Conservation (phyloP, 2,797 vertebrate genomes). For the Phalloptychus januarius region DNA sequence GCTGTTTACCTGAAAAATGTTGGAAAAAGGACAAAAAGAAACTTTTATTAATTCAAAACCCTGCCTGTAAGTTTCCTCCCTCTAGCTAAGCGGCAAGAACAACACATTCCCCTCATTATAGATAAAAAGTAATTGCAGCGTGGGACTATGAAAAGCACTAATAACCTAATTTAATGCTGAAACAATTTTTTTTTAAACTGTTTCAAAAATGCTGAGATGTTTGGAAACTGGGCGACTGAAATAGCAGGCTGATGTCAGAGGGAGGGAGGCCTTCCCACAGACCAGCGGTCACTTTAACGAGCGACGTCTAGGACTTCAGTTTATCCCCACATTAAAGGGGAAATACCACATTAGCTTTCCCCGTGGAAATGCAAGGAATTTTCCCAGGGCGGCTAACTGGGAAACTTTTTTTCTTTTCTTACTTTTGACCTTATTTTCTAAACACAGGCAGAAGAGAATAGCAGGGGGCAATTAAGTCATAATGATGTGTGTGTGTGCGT, state of each 20-base stretch:
- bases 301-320: constrained; percentile 20
- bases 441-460: constrained; percentile 63
- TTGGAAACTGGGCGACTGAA: constrained; percentile 29
- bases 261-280: constrained; percentile 32
- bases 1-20: constrained; percentile 86
- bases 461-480: constrained; percentile 63
- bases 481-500: constrained; percentile 20
- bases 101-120: neutral
- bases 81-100: neutral
- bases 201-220: constrained; percentile 37
- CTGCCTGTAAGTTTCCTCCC: constrained; percentile 1
- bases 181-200: constrained; percentile 11
- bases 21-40: neutral
- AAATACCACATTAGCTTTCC: constrained; percentile 65
- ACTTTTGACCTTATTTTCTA: constrained; percentile 56
- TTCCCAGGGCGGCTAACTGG: constrained; percentile 48
- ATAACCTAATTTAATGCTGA: constrained; percentile 30
- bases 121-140: constrained; percentile 2
- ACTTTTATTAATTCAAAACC: neutral
- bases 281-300: constrained; percentile 28
- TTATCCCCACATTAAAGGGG: constrained; percentile 53
- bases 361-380: constrained; percentile 37
- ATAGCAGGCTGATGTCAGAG: constrained; percentile 32
- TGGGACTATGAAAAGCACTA: constrained; percentile 26
- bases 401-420: constrained; percentile 49